phyloP scores from a whole-genome alignment of 2,113 vertebrate species.

The Elephantulus edwardii region DNA sequence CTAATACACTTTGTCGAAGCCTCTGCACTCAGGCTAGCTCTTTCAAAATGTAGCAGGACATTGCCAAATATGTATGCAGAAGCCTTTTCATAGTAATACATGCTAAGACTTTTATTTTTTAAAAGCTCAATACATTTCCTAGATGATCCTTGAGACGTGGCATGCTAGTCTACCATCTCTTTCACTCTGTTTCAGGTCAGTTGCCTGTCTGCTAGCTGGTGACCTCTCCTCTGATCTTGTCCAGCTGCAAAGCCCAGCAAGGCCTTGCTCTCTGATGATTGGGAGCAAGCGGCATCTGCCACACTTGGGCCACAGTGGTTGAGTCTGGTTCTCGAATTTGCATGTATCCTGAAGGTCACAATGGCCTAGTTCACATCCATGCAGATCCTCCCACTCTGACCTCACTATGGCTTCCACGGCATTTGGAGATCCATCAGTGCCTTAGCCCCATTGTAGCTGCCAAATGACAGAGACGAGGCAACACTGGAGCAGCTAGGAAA shows the following conservation, averaged over 20 bases:
- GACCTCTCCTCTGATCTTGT: not conserved
- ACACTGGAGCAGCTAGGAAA: not conserved
- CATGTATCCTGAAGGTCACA: not conserved
- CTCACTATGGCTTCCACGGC: not conserved
- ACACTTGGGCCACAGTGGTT: not conserved
- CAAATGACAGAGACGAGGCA: not conserved
- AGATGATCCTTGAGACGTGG: not conserved
- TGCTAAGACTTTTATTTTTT: not conserved
- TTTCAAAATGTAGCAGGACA: not conserved
- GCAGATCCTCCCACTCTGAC: not conserved
- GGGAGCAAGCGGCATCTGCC: not conserved
- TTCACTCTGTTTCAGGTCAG: not conserved
- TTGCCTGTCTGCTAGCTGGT: not conserved
- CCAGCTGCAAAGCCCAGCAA: not conserved
- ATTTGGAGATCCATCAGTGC: not conserved
- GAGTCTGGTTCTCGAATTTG: not conserved
- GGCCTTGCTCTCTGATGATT: not conserved
- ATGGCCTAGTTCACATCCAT: not conserved
- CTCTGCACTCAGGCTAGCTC: not conserved
- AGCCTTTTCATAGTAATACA: not conserved
- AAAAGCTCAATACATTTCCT: not conserved
- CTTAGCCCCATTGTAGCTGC: not conserved
- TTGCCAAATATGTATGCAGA: not conserved
- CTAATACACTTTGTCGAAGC: constrained; percentile 8
- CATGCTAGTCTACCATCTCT: not conserved